Evolutionary conservation across 2,113 vertebrate species (phyloP).

Genomic region (Bettongia penicillata): DNA sequence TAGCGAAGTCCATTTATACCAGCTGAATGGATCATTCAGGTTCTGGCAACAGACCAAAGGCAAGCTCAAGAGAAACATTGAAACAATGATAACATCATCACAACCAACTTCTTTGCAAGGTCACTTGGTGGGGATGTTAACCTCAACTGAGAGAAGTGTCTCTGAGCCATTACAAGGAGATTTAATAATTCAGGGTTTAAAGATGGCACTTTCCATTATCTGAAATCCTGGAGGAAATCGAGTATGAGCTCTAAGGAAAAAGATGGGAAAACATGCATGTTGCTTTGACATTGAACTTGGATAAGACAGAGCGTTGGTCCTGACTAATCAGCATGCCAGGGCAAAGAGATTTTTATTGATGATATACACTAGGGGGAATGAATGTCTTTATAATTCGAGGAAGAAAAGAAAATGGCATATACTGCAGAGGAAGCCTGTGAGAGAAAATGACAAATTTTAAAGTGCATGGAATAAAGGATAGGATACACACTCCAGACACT

Average conservation of each 20-base stretch:
- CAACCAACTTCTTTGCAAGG: not conserved
- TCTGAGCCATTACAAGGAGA: not conserved
- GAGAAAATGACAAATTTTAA: conserved; percentile 16
- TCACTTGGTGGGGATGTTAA: not conserved
- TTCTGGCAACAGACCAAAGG: conserved; percentile 32
- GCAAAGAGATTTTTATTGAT: not conserved
- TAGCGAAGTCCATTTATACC: not conserved
- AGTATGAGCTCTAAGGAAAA: not conserved
- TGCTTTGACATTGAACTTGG: not conserved
- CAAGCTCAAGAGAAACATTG: not conserved
- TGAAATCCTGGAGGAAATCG: not conserved
- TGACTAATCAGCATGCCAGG: not conserved
- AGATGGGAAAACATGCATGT: rapidly evolving
- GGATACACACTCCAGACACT: not conserved
- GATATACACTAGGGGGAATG: conserved; percentile 5
- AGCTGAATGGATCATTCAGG: not conserved
- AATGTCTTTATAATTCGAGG: conserved; percentile 24
- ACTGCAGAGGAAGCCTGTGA: conserved; percentile 6
- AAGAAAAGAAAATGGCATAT: conserved; percentile 1
- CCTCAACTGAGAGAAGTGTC: not conserved
- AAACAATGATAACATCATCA: not conserved
- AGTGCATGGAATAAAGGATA: conserved; percentile 10
- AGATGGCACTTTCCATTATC: not conserved
- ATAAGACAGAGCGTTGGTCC: not conserved
- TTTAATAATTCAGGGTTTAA: not conserved